phyloP scores from a whole-genome alignment of 2,888 invertebrate genomes.

The Drosophila paramelanica region DNA sequence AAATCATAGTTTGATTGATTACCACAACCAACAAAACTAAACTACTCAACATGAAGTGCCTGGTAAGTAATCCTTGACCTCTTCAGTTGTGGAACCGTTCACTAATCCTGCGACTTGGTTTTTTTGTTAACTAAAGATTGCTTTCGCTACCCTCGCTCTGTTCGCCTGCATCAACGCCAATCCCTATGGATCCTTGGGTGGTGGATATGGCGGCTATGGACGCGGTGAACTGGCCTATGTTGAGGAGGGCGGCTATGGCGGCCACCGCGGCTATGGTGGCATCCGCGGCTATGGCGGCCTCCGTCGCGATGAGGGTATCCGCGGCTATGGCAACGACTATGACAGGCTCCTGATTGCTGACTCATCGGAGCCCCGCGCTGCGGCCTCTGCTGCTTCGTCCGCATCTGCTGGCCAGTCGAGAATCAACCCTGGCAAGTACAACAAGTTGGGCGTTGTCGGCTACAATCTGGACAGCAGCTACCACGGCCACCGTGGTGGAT shows the following conservation, averaged over 20 bases:
- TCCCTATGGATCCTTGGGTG: conserved; percentile 24
- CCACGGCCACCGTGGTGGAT: conserved; percentile 30
- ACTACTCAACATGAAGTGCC: conserved; percentile 72
- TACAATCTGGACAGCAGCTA: conserved; percentile 46
- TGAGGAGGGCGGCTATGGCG: neutral
- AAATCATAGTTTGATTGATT: conserved; percentile 78
- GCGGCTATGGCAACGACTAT: conserved; percentile 20
- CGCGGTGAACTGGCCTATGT: too few relatives aligned
- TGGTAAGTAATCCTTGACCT: conserved; percentile 63
- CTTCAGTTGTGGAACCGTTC: neutral
- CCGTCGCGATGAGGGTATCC: neutral
- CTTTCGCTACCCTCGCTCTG: conserved; percentile 59
- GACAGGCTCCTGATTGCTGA: conserved; percentile 31
- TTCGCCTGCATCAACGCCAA: conserved; percentile 59
- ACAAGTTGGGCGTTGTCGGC: conserved; percentile 44
- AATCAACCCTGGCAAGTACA: conserved; percentile 51
- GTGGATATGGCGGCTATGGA: too few relatives aligned
- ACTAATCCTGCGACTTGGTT: conserved; percentile 22
- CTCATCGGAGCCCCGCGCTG: conserved; percentile 40
- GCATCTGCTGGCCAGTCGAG: conserved; percentile 36
- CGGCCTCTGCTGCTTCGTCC: conserved; percentile 71
- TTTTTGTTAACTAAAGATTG: conserved; percentile 48
- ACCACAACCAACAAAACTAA: conserved; percentile 68
- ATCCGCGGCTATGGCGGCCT: conserved; percentile 11
- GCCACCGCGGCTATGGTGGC: conserved; percentile 45